phyloP scores from a whole-genome alignment of 2,797 vertebrate genomes.

The Lutjanus campechanus region DNA sequence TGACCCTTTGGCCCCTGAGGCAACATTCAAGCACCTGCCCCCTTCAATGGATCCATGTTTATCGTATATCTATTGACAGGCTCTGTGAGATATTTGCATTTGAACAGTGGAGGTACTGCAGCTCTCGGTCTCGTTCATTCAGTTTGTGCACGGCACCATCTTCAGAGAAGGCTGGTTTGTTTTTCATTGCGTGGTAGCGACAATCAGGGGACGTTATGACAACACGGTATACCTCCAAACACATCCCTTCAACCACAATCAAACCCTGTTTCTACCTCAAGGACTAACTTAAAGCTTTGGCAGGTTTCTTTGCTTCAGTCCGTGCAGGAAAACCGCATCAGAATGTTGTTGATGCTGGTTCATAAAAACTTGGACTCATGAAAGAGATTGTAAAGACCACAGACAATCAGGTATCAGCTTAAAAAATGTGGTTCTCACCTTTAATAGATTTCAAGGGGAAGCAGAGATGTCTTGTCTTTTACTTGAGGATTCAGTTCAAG shows the following conservation, averaged over 20 bases:
- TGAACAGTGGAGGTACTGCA: constrained; percentile 66
- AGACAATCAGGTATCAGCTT: constrained; percentile 70
- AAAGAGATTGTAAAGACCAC: constrained; percentile 55
- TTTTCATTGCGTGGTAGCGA: constrained; percentile 69
- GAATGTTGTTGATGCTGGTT: constrained; percentile 29
- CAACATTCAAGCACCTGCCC: constrained; percentile 70
- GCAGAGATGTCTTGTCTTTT: neutral
- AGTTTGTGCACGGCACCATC: constrained; percentile 32
- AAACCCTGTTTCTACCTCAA: constrained; percentile 75
- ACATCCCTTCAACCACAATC: constrained; percentile 62
- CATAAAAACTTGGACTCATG: constrained; percentile 13
- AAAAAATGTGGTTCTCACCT: constrained; percentile 24
- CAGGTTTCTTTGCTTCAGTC: constrained; percentile 28
- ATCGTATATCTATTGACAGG: constrained; percentile 67
- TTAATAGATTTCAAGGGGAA: constrained; percentile 28
- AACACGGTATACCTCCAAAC: constrained; percentile 71
- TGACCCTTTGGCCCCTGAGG: constrained; percentile 74
- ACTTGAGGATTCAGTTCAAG: constrained; percentile 2
- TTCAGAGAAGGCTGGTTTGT: constrained; percentile 59
- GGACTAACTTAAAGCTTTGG: constrained; percentile 34
- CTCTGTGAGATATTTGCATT: constrained; percentile 72
- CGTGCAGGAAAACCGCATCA: constrained; percentile 30
- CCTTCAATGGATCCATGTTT: constrained; percentile 68
- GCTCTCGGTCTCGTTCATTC: constrained; percentile 27
- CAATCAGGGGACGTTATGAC: constrained; percentile 74